Conservation (phyloP, 2,888 invertebrate genomes). For the Itoplectis maculator region DNA sequence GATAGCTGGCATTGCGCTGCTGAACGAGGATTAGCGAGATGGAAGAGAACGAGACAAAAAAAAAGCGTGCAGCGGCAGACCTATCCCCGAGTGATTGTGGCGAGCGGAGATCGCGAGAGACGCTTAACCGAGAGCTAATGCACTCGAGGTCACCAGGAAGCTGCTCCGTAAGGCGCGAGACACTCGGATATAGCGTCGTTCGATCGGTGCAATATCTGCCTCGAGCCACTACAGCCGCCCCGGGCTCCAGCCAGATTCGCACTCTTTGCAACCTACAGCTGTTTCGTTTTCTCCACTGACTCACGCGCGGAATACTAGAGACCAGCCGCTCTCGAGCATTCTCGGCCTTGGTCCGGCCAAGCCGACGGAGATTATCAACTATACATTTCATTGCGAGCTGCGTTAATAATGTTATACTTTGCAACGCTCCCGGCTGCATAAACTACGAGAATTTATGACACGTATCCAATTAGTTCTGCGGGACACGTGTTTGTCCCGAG, state of each 20-base stretch:
- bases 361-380: constrained; percentile 43
- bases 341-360: constrained; percentile 50
- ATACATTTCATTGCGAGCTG: constrained; percentile 43
- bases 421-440: neutral
- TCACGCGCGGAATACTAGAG: constrained; percentile 42
- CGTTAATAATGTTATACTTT: constrained; percentile 36
- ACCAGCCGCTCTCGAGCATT: constrained; percentile 19
- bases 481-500: neutral
- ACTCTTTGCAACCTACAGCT: constrained; percentile 54
- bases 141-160: constrained; percentile 82
- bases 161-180: constrained; percentile 76
- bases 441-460: constrained; percentile 5
- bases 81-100: constrained; percentile 46
- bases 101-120: constrained; percentile 54
- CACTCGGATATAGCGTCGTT: constrained; percentile 56
- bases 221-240: constrained; percentile 5
- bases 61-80: constrained; percentile 19
- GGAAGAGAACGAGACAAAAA: constrained; percentile 5
- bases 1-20: constrained; percentile 39
- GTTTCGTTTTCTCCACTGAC: constrained; percentile 49
- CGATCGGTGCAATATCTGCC: constrained; percentile 24
- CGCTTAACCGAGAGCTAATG: constrained; percentile 71
- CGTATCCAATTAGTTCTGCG: constrained; percentile 13
- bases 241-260: constrained; percentile 40
- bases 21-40: constrained; percentile 43